A percentile compares a stretch with the other conserved stretches of the same genome.
phyloP scores from a whole-genome alignment of 2,888 invertebrate species.

The Stegophylla sp. region DNA sequence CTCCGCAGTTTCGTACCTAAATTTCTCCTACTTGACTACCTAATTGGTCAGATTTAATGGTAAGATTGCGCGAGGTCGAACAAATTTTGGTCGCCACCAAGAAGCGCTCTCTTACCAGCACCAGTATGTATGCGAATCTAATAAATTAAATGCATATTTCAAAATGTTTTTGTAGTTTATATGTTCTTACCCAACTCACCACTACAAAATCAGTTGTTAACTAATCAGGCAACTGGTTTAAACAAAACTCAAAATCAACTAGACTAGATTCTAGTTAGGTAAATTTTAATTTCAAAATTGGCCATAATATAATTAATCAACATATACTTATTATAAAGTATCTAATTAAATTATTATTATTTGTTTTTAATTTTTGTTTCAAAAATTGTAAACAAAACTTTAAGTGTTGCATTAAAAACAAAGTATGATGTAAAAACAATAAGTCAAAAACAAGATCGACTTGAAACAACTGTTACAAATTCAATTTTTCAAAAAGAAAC shows the following conservation, averaged over 20 bases:
- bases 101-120: too few relatives aligned
- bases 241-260: not conserved
- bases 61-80: too few relatives aligned
- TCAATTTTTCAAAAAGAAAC: conserved; percentile 1
- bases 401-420: conserved; percentile 15
- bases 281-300: not conserved
- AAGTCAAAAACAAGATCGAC: not conserved
- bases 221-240: too few relatives aligned
- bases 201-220: not conserved
- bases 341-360: not conserved
- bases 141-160: too few relatives aligned
- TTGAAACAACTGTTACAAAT: not conserved
- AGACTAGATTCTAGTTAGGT: not conserved
- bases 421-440: conserved; percentile 15
- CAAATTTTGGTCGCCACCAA: too few relatives aligned
- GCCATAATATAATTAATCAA: too few relatives aligned
- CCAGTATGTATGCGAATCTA: too few relatives aligned
- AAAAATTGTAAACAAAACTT: conserved; percentile 1
- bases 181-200: not conserved
- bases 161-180: not conserved
- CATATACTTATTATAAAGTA: not conserved
- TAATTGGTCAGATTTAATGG: too few relatives aligned
- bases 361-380: not conserved
- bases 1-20: too few relatives aligned
- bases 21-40: too few relatives aligned